Evolutionary conservation across 64 coral and sea anemone genomes (phyloP).

Genomic region (Platygyra sinensis): DNA sequence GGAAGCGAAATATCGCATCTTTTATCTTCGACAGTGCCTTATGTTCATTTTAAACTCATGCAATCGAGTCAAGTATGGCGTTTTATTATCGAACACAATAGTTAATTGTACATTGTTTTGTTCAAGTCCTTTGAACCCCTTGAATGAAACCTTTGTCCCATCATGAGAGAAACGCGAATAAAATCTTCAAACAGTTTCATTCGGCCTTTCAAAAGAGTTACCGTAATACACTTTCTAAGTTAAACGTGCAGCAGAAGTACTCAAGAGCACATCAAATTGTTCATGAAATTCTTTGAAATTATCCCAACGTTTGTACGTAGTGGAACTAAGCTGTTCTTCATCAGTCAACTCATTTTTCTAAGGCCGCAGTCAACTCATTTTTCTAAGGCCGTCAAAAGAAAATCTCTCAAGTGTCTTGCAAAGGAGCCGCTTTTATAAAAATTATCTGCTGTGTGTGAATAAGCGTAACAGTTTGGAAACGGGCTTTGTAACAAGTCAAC

Average conservation of each 20-base stretch:
- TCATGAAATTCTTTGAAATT: background rate
- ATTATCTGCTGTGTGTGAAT: background rate
- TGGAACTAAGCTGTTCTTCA: background rate
- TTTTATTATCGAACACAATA: slow-evolving; percentile 30
- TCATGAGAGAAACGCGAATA: background rate
- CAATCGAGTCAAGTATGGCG: background rate
- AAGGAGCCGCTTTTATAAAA: background rate
- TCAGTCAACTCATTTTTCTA: no score
- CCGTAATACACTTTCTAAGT: background rate
- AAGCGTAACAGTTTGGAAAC: background rate
- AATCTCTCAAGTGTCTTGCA: background rate
- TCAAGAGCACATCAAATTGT: background rate
- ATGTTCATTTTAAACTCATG: background rate
- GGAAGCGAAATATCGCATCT: slow-evolving; percentile 1
- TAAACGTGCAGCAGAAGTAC: background rate
- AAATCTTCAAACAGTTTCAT: background rate
- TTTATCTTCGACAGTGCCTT: background rate
- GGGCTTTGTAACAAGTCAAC: no score
- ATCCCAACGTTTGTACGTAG: no score
- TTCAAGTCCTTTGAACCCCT: background rate
- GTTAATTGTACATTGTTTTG: slow-evolving; percentile 10
- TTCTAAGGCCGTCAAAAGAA: background rate
- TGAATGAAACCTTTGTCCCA: background rate
- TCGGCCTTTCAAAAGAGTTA: background rate
- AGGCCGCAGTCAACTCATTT: no score